These are phyloP conservation scores for Patella ulyssiponensis DNA, from an alignment of 2,888 invertebrate genomes.

Conservation along the genomic window DNA sequence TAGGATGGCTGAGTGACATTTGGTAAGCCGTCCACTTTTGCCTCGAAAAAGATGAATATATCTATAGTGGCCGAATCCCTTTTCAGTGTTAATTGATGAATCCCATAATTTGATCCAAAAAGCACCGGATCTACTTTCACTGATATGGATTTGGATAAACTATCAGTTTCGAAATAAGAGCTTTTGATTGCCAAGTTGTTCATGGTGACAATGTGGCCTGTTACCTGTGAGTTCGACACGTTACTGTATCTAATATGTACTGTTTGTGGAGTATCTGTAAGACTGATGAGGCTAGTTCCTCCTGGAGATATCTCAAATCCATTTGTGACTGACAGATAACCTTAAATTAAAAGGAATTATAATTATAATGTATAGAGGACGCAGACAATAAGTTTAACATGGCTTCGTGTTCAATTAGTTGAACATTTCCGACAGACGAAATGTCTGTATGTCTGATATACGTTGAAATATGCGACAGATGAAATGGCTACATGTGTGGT, in stretches of 20 bases:
- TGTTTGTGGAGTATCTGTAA: background rate
- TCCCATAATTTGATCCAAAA: background rate
- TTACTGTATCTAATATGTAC: background rate
- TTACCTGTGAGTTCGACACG: background rate
- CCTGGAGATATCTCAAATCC: constrained; percentile 3
- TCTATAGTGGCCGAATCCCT: background rate
- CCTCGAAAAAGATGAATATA: constrained; percentile 17
- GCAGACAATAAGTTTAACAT: too few species aligned
- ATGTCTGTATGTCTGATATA: too few species aligned
- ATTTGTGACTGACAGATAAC: background rate
- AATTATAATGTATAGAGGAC: too few species aligned
- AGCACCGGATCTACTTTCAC: background rate
- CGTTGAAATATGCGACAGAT: too few species aligned
- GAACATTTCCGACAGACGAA: too few species aligned
- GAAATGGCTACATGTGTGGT: too few species aligned
- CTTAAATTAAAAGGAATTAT: too few species aligned
- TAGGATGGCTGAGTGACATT: background rate
- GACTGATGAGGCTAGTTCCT: background rate
- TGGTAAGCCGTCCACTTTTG: constrained; percentile 1
- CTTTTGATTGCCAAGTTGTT: background rate
- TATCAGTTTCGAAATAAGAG: background rate
- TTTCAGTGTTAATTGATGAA: constrained; percentile 10
- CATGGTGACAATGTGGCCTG: background rate
- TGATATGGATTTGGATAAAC: background rate
- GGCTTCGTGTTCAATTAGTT: too few species aligned